These are phyloP conservation scores for Pinctada fucata DNA, from an alignment of 2,888 invertebrate species.

Conservation along the genomic window DNA sequence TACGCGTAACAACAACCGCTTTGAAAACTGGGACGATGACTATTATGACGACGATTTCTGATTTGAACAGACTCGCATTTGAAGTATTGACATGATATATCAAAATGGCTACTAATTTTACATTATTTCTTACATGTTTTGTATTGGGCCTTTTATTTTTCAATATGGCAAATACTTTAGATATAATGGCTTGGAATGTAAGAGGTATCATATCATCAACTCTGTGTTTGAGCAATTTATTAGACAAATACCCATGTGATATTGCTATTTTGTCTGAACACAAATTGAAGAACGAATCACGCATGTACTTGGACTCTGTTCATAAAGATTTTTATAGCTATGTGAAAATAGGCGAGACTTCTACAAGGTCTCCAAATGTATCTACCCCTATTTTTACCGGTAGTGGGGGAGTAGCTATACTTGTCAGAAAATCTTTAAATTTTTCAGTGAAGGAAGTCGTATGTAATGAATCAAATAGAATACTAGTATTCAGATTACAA, in stretches of 20 bases:
- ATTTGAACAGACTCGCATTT: not conserved
- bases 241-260: not conserved
- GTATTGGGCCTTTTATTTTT: not conserved
- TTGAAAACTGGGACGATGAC: slow-evolving; percentile 12
- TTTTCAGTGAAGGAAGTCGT: not conserved
- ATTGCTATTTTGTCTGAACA: no score
- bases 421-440: not conserved
- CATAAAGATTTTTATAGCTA: not conserved
- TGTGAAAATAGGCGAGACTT: not conserved
- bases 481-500: slow-evolving; percentile 3
- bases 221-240: not conserved
- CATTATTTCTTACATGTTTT: not conserved
- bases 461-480: not conserved
- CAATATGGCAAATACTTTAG: not conserved
- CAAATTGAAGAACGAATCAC: not conserved
- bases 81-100: not conserved
- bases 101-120: not conserved
- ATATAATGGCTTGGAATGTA: not conserved
- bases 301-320: not conserved
- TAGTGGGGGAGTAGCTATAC: not conserved
- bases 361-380: not conserved
- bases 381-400: not conserved
- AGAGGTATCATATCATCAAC: slow-evolving; percentile 12
- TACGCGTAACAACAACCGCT: not conserved
- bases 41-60: not conserved